Base-by-base conservation (phyloP, 2,888 invertebrate genomes). In the Morpho deidamia region DNA sequence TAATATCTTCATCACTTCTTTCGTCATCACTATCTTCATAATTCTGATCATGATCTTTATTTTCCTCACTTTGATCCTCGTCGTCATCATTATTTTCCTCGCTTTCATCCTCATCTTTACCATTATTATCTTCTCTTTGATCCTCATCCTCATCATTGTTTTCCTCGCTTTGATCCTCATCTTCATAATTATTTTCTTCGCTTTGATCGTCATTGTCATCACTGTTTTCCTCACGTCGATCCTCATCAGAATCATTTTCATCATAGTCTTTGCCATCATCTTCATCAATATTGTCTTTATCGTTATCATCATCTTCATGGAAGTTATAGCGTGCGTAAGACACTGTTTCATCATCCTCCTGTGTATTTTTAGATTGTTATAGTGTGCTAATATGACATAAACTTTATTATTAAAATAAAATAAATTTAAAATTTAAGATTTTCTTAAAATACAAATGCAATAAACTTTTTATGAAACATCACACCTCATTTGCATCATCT, bases 241-340 rank as follows among this genome's bases (percentile, higher is more conserved):
- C 68, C 8, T 70, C 65, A 42, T 69, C 67, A 37, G 77, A 71
- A 42, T 71, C 70, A 46, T 74, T 71, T 54, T 74, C 68, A 33
- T 69, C 41, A 44, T 70, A 61, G 9, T 62, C 65, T n/a, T 69
- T 67, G 23, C 70, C 65, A 23, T 67, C 65, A 14, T 70, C 65
- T 8, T 67, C 58, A 11, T 68, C 63, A 8, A 69, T 68, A 14
- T 74, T 67, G 12, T 70, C 65, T 37, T 73, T 62, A 63, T 47
- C 46, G 11, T 42, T 45, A n/a, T 43, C 34, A 33, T 47, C 9
- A 11, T 66, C 57, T 33, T 67, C 59, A 11, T 61, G 63, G 42
- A 68, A 66, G 35, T 72, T 70, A 51, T 70, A 58, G 32, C 23
- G 50, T 14, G 23, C 44, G 10, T 60, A 56, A 41, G 43, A 10